A percentile compares a stretch with the other conserved stretches of the same genome.
Evolutionary conservation across 2,797 vertebrate genomes (phyloP).

Genomic region (Heliangelus exortis): DNA sequence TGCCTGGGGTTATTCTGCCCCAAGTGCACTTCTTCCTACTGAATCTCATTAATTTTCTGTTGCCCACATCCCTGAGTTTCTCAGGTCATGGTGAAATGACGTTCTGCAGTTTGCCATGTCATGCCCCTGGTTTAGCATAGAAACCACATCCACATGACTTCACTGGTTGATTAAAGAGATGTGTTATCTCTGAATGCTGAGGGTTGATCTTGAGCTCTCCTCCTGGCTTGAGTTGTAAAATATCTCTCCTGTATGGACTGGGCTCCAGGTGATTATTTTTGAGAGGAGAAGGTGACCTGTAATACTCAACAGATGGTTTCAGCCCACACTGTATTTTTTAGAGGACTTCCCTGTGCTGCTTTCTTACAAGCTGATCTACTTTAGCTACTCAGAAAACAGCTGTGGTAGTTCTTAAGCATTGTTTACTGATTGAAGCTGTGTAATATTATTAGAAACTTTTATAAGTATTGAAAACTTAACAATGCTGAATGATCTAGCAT

Average conservation of each 20-base stretch:
- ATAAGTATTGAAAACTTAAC: slow-evolving; percentile 30
- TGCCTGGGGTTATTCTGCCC: not conserved
- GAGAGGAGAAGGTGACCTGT: not conserved
- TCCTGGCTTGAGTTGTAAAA: not conserved
- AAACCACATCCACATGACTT: not conserved
- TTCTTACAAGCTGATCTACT: slow-evolving; percentile 55
- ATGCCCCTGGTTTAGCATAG: not conserved
- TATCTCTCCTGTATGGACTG: not conserved
- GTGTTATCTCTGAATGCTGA: not conserved
- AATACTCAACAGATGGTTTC: slow-evolving; percentile 53
- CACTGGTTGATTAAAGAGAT: not conserved
- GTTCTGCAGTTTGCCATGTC: not conserved
- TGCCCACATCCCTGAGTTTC: not conserved
- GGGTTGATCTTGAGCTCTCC: not conserved
- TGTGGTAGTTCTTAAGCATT: slow-evolving; percentile 35
- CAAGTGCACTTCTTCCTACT: not conserved
- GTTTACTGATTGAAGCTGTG: slow-evolving; percentile 16
- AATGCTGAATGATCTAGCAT: slow-evolving; percentile 21
- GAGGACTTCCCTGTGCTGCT: not conserved
- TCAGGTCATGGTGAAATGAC: not conserved
- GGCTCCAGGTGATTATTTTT: not conserved
- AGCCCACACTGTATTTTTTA: slow-evolving; percentile 24
- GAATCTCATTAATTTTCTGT: not conserved
- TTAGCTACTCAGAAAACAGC: slow-evolving; percentile 56
- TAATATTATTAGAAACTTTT: slow-evolving; percentile 56